Base-by-base conservation (phyloP, 2,113 vertebrate genomes). In the Oreochromis niloticus region DNA sequence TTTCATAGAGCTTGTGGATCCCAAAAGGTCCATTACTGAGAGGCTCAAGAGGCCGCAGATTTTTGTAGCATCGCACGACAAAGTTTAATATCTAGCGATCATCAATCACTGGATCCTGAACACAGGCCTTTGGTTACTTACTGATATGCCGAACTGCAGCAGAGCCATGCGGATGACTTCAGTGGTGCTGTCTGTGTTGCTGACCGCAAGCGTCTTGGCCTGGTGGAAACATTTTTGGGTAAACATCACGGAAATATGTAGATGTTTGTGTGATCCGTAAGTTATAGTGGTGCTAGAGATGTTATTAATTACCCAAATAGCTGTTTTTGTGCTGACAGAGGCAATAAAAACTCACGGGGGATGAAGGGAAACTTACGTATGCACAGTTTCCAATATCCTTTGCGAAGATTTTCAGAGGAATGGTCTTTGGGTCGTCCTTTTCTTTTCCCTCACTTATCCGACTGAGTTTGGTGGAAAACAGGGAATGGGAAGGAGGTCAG, bases 331-430 rank as follows among this genome's bases (percentile, higher is more conserved):
- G 36, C 57, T 12, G 54, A 86, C 9, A 1, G 27, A 85, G 57
- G 78, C 22, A 71, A 54, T 17, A 12, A 14, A 83, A 41, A 59
- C 24, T 57, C 6, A 57, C 13, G 2, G 17, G 12, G 7, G 30
- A 81, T 56, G 41, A 81, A 41, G 0, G 34, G 93, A 87, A 90
- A 96, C 98, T 97, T 97, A 99, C 98, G 46, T 98, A 97, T 93
- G 96, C 97, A 90, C 97, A 98, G 22, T 97, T 98, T 91, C 97
- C 98, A 85, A 99, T 93, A 4, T 99, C 98, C 95, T 98, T 98
- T 52, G 97, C 97, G 91, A 98, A 97, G 92, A 99, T 97, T 91
- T 98, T 99, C 90, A 99, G 94, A n/a, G 98, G 98, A 81, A 98
- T 97, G 61, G 94, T 98, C 95, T 98, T 98, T 30, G 98, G 98